Conservation (phyloP, 1,140 invertebrate species). For the Drosophila obscura region DNA sequence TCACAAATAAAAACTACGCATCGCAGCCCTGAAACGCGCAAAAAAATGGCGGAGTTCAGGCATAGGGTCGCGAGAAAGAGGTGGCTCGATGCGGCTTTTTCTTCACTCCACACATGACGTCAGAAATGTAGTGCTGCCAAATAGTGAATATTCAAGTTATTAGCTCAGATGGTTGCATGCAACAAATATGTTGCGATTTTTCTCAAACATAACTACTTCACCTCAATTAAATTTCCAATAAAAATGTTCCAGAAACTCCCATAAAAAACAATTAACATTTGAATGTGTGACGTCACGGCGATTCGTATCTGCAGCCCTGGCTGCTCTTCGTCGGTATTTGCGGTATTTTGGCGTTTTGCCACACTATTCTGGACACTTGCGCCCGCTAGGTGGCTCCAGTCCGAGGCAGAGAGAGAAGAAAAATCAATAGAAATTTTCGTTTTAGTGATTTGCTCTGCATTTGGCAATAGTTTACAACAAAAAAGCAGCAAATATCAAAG, state of each 20-base stretch:
- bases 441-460: slow-evolving; percentile 67
- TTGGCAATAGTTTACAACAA: slow-evolving; percentile 69
- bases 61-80: slow-evolving; percentile 13
- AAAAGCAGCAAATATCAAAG: slow-evolving; percentile 51
- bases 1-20: slow-evolving; percentile 44
- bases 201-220: too few relatives aligned
- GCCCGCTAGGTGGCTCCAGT: slow-evolving; percentile 63
- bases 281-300: slow-evolving; percentile 1
- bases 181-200: too few relatives aligned
- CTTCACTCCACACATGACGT: slow-evolving; percentile 1
- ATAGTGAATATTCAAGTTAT: too few relatives aligned
- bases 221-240: too few relatives aligned
- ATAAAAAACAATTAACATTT: background rate
- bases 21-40: slow-evolving; percentile 63
- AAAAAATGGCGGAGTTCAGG: slow-evolving; percentile 68
- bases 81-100: slow-evolving; percentile 21
- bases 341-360: slow-evolving; percentile 2
- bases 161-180: too few relatives aligned
- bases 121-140: background rate
- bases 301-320: slow-evolving; percentile 7
- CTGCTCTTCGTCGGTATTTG: slow-evolving; percentile 6
- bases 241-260: too few relatives aligned
- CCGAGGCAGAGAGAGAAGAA: slow-evolving; percentile 69
- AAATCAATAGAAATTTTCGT: slow-evolving; percentile 82
- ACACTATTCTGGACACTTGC: slow-evolving; percentile 42